Evolutionary conservation across 2,797 vertebrate species (phyloP), one percentile per base, ranked within the genome.

Genomic region (Paratrypauchen microcephalus): DNA sequence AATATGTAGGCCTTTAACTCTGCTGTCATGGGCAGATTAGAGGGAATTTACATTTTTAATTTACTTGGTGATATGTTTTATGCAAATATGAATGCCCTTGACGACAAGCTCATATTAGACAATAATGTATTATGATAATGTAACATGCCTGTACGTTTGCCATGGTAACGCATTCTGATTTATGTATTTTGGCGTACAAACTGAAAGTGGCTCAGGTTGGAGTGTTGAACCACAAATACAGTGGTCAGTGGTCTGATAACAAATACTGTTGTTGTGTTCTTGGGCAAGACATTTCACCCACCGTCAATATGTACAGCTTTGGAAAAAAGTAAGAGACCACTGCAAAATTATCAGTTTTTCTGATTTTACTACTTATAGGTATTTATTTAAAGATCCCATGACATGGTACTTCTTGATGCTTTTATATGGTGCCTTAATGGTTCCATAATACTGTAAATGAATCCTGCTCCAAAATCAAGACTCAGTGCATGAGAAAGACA

Each of bases 21-120:
- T 61, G 67, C 48, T 68, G 75, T 70, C 57, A 50, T 9, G 21
- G 28, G 32, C 4, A 81, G 69, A 83, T 84, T 86, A 72, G 76
- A 74, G 21, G 47, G 68, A 75, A 87, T 87, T 86, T 84, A 81
- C 84, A 86, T 86, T 15, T 84, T 75, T 85, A 81, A 87, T 89
- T 81, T 80, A 80, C 81, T 83, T 78, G 15, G 48, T 77, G 71
- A 82, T 80, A 82, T 77, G 71, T 74, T n/a, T n/a, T 74, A 83
- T 87, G 83, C 70, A 83, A 86, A 88, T 88, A 28, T 48, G 1
- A 15, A 18, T 23, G 21, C 60, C 60, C 23, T 26, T 6, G 2
- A 30, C 24, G n/a, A 16, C 18, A 7, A 65, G 47, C 45, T 28
- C 1, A 11, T 28, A 64, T 26, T 18, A 24, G 23, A 26, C 5